Base-by-base conservation (phyloP, 2,113 vertebrate species). In the Oreochromis aureus region DNA sequence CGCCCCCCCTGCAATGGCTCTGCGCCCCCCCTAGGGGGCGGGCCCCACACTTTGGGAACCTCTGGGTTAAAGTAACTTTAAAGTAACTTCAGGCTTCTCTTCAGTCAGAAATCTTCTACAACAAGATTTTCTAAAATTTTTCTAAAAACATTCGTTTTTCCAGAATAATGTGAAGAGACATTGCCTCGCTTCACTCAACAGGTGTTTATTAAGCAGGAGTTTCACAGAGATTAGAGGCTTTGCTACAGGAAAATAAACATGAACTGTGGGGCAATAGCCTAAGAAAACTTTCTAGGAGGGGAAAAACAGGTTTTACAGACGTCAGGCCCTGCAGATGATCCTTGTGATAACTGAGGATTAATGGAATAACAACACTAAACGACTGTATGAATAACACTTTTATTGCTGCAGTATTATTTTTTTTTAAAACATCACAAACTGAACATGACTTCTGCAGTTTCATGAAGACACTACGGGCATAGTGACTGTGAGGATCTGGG, bases 401-500 rank as follows among this genome's bases (percentile, higher is more conserved):
- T 83, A 89, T 89, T 92, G 59, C 46, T 81, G 83, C 51, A 84
- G 44, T 36, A 53, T 27, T 56, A 30, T 91, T 87, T 18, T 91
- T 87, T 18, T 55, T 18, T 0, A 0, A 51, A 85, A 82, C 88
- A 90, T 55, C 79, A 66, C 87, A 76, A 83, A 6, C 1, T 61
- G 9, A 36, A 46, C 10, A 48, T 3, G 41, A 7, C 8, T 34
- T 81, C 8, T 59, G 24, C 10, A 27, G 11, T 15, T 89, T 96
- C 80, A 96, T 61, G 91, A 92, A 6, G 93, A 94, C 81, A 84
- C 79, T 82, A 96, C 91, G 2, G 95, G 94, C 96, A 96, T 93
- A 3, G 95, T 96, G 80, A 97, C 94, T 7, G 95, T 96, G 6
- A 97, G 96, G 13, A 94, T 86, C 96, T 97, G 91, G 19, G 79